Conservation (phyloP, 2,113 vertebrate species). For the Chloebia gouldiae region DNA sequence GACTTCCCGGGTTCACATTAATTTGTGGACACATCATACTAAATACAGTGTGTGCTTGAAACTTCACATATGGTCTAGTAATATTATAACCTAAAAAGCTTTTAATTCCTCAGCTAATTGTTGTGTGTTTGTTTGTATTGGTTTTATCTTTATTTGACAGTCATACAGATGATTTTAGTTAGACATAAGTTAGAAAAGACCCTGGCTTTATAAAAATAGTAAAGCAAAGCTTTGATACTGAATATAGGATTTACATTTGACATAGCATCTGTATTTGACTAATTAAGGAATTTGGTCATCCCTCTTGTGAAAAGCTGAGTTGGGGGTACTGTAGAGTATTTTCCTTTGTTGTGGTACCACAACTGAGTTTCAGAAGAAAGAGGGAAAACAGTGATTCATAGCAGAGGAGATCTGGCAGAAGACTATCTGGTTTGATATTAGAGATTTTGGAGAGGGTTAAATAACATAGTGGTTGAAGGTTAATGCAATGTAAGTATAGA, state of each 20-base stretch:
- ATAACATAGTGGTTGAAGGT: neutral
- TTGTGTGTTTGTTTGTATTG: neutral
- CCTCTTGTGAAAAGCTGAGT: neutral
- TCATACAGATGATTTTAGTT: neutral
- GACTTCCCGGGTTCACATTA: neutral
- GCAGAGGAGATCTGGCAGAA: neutral
- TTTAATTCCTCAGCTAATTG: neutral
- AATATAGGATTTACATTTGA: neutral
- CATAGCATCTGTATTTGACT: neutral
- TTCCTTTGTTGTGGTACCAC: neutral
- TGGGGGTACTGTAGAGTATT: neutral
- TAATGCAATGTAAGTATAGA: neutral
- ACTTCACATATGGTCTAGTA: neutral
- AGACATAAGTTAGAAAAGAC: neutral
- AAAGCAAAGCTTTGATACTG: neutral
- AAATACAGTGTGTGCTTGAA: neutral
- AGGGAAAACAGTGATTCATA: neutral
- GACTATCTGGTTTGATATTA: neutral
- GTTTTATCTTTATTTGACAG: neutral
- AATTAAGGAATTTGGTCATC: neutral
- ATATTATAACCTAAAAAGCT: neutral
- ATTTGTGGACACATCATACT: neutral
- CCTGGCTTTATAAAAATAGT: neutral
- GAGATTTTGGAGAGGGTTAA: neutral
- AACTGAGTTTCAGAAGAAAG: neutral